Percentiles rank a stretch among this genome's conserved stretches.
Conservation (phyloP, 2,797 vertebrate species). For the Mormyrops attenuatus region DNA sequence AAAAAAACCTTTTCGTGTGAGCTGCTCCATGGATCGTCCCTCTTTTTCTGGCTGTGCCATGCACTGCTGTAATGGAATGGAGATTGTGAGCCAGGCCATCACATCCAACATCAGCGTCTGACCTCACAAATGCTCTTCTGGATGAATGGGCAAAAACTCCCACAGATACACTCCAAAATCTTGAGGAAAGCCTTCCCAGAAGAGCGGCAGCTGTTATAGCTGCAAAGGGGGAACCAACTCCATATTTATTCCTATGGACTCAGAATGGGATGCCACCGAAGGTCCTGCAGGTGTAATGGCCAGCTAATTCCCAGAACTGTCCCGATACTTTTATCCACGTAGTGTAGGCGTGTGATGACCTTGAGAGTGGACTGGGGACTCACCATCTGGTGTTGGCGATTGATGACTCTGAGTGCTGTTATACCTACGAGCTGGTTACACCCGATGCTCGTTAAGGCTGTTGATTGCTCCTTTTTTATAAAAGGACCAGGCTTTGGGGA, state of each 20-base stretch:
- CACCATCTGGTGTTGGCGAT: too few relatives aligned
- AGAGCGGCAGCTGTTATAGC: neutral
- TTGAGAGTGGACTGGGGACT: too few relatives aligned
- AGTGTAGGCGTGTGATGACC: neutral
- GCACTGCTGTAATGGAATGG: neutral
- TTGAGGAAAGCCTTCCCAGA: neutral
- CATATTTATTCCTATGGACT: neutral
- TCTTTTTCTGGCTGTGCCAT: neutral
- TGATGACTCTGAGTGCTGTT: too few relatives aligned
- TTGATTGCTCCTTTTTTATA: too few relatives aligned
- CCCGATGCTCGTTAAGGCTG: too few relatives aligned
- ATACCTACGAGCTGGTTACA: too few relatives aligned
- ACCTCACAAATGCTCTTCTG: neutral
- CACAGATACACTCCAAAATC: neutral
- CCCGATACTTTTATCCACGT: neutral
- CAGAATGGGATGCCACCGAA: neutral
- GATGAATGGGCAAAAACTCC: neutral
- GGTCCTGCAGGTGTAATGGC: neutral
- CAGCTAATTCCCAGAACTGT: neutral
- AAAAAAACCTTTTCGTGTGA: neutral
- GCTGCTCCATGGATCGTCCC: neutral
- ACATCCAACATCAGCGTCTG: neutral
- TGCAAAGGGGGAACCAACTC: neutral
- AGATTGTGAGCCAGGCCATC: neutral
- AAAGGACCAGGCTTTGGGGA: too few relatives aligned